Evolutionary conservation across 1,140 invertebrate species (phyloP), one percentile per base, ranked within the genome.

Genomic region (Ceratoteleas bidentatus): DNA sequence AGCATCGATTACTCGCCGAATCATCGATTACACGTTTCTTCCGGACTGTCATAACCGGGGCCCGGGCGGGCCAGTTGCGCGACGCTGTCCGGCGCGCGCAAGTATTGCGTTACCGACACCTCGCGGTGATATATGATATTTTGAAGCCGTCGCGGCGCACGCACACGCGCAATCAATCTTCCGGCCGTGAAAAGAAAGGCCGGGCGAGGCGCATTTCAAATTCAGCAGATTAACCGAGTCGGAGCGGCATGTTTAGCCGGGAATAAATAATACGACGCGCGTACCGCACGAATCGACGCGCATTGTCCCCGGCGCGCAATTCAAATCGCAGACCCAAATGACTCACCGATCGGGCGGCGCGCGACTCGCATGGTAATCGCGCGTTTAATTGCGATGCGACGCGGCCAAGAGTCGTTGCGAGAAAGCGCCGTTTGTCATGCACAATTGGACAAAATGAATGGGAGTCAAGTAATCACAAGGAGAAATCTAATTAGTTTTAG

Each of bases 121-220:
- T 79, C 68, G 58, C 45, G 52, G 61, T 80, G 77, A 73, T 80
- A 68, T 74, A 80, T 74, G 47, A 74, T 80, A 66, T 66, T 79
- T 66, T 54, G 62, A 57, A 57, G 68, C 32, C 69, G 62, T 49
- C 56, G 61, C 66, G 61, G 54, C 77, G 70, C 68, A 38, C 56
- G 56, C 38, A 32, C 15, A n/a, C 4, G 11, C 45, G 65, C 74
- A 79, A 79, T 79, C 75, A 72, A 79, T 79, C 75, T 79, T 79
- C 47, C 36, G 53, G 6, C 32, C 45, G 60, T 72, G 56, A 79
- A 79, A 73, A 78, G 62, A 73, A 80, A 61, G 49, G 50, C 47
- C 40, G 53, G 47, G 52, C 40, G 60, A 36, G 43, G 61, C 68
- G 40, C 52, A 74, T 64, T 80, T 80, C 45, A 69, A 80, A 80